phyloP scores from a whole-genome alignment of 2,888 invertebrate species.

The Iphiclides podalirius region DNA sequence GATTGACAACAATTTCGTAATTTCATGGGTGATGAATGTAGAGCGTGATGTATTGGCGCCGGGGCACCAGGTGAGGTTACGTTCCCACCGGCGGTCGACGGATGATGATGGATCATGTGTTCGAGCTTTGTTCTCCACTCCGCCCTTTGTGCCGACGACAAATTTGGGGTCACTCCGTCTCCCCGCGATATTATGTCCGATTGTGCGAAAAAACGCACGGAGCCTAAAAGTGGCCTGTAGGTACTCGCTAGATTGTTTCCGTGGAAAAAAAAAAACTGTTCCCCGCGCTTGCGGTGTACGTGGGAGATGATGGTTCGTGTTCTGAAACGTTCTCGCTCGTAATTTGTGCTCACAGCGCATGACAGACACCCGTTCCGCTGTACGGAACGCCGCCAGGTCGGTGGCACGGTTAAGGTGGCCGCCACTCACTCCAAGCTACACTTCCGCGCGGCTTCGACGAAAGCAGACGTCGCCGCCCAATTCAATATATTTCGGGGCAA shows the following conservation, averaged over 20 bases:
- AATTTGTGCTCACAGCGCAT: constrained; percentile 78
- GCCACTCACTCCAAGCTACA: constrained; percentile 38
- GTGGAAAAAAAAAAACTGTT: too few relatives aligned
- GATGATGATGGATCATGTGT: constrained; percentile 73
- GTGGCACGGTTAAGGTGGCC: constrained; percentile 58
- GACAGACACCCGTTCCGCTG: constrained; percentile 76
- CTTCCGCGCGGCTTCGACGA: constrained; percentile 59
- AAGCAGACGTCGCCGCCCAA: constrained; percentile 76
- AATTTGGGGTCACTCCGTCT: constrained; percentile 67
- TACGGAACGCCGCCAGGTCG: constrained; percentile 64
- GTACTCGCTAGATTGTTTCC: too few relatives aligned
- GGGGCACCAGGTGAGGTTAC: constrained; percentile 60
- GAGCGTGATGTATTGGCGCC: constrained; percentile 57
- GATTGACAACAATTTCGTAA: too few relatives aligned
- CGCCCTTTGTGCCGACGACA: constrained; percentile 63
- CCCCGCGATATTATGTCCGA: constrained; percentile 42
- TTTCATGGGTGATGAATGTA: constrained; percentile 27
- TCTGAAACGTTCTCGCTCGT: constrained; percentile 78
- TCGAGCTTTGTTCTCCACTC: constrained; percentile 61
- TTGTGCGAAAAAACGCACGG: constrained; percentile 46
- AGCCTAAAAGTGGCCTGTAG: too few relatives aligned
- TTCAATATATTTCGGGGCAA: constrained; percentile 79
- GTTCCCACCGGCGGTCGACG: constrained; percentile 60
- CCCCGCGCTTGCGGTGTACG: too few relatives aligned
- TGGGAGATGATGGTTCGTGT: constrained; percentile 49